Base-by-base conservation (phyloP, 2,797 vertebrate genomes). In the Hirundo rustica region DNA sequence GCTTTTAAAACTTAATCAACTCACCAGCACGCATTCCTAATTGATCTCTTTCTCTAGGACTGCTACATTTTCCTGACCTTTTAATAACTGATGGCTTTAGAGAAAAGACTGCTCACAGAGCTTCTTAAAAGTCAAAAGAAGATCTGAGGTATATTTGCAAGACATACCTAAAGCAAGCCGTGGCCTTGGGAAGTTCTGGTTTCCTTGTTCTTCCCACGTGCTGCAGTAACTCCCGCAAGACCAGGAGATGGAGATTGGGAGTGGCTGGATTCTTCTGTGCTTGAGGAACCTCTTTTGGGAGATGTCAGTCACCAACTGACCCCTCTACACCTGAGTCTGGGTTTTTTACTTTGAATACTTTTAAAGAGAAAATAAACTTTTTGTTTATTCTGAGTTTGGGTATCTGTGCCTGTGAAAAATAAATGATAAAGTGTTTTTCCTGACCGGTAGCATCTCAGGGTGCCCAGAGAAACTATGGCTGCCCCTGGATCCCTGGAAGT, bases 1-100 rank as follows among this genome's bases (percentile, higher is more conserved):
- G 32, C 53, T 85, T 80, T 96, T 92, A 96, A 96, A 94, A 94
- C 88, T 90, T 92, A 95, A 96, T 89, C 54, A 86, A 20, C 81
- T 90, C 94, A 51, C 73, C 66, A 75, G 71, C 78, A 92, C 15
- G 0, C 27, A 54, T 92, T 93, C 67, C 91, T 94, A 95, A 95
- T 79, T 94, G 88, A 96, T 96, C 60, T 85, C 74, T 76, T 77
- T 80, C 60, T 94, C 73, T 19, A 93, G 92, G 65, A 95, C 71
- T 81, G 73, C 85, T 92, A 15, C 85, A 48, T 92, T 96, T 95
- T 90, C 83, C 82, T 96, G 95, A 97, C 95, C 94, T 97, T 97
- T 97, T 88, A 94, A 84, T 93, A 96, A 90, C 93, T 47, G 95
- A 95, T 74, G 42, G 91, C 93, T 97, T 95, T 50, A 70, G 58